Percentiles rank a stretch among this genome's conserved stretches.
phyloP scores from a whole-genome alignment of 2,113 vertebrate genomes.

The Acinonyx jubatus region DNA sequence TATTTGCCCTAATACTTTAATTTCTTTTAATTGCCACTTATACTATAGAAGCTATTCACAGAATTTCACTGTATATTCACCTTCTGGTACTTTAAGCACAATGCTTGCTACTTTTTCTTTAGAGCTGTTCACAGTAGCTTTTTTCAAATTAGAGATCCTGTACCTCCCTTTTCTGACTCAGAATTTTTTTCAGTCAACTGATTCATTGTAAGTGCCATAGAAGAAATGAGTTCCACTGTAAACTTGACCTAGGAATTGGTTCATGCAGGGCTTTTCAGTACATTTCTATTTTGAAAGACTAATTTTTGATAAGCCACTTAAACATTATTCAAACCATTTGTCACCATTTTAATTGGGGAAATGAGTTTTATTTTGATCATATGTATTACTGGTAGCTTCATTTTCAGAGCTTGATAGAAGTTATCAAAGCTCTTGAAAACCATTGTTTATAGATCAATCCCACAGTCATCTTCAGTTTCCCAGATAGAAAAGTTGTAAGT shows the following conservation, averaged over 20 bases:
- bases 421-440: neutral
- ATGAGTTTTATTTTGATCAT: neutral
- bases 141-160: neutral
- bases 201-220: neutral
- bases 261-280: neutral
- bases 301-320: constrained; percentile 19
- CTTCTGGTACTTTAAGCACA: neutral
- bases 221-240: neutral
- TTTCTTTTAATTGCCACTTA: neutral
- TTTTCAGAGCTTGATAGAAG: constrained; percentile 26
- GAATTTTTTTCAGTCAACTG: neutral
- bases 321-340: neutral
- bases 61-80: neutral
- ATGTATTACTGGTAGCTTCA: neutral
- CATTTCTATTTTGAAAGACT: constrained; percentile 20
- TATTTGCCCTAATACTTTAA: neutral
- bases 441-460: neutral
- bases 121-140: neutral
- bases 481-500: neutral
- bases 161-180: neutral
- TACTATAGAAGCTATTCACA: neutral
- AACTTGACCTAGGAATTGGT: neutral
- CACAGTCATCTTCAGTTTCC: neutral
- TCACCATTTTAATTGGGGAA: constrained; percentile 11
- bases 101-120: neutral